Evolutionary conservation across 2,113 vertebrate genomes (phyloP).

Genomic region (Phocoena phocoena): DNA sequence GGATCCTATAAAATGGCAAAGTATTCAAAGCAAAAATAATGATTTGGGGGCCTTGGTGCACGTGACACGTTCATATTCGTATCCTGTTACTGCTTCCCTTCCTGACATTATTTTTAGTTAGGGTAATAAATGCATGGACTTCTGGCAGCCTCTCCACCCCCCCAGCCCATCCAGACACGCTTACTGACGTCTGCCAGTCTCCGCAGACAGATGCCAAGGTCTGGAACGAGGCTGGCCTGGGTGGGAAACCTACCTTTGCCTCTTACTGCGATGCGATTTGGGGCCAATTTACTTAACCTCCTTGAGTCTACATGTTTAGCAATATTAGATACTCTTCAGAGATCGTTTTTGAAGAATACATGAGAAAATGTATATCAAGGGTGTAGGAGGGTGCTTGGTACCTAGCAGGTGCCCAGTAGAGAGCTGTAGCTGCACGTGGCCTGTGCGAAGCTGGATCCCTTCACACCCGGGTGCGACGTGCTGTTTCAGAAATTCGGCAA

Average conservation of each 20-base stretch:
- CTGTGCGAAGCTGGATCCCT: not conserved
- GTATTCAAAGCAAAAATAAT: constrained; percentile 11
- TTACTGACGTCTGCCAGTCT: not conserved
- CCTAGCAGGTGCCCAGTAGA: not conserved
- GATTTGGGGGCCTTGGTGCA: not conserved
- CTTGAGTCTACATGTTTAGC: not conserved
- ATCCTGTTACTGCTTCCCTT: not conserved
- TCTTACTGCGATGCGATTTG: not conserved
- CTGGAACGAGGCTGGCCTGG: not conserved
- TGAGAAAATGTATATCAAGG: not conserved
- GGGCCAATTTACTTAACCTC: not conserved
- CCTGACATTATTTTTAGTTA: not conserved
- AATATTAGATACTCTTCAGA: not conserved
- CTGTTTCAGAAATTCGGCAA: not conserved
- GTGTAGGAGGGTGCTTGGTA: not conserved
- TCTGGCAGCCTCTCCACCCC: not conserved
- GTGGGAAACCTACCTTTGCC: not conserved
- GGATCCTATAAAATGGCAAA: not conserved
- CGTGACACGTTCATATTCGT: not conserved
- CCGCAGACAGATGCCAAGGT: too few species aligned
- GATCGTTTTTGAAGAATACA: not conserved
- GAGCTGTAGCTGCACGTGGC: not conserved
- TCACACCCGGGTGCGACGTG: not conserved
- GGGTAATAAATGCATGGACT: not conserved
- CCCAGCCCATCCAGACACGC: rapidly evolving